phyloP scores from a whole-genome alignment of 2,797 vertebrate genomes.

The Melanotaenia boesemani region DNA sequence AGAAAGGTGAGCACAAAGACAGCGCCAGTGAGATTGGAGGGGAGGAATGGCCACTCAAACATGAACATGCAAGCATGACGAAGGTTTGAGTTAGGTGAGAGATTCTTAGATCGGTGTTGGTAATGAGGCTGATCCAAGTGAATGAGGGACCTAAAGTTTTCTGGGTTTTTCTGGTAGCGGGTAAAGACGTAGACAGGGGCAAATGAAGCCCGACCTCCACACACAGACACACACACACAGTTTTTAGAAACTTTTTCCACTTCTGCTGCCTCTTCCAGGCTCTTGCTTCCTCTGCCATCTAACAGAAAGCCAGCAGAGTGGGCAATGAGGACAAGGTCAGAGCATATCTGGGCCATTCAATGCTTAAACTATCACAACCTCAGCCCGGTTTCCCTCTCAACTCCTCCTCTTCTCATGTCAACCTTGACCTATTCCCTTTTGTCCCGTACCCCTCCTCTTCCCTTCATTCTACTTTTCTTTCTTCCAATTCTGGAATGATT shows the following conservation, averaged over 20 bases:
- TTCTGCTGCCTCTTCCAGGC: constrained; percentile 18
- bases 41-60: constrained; percentile 13
- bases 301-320: constrained; percentile 26
- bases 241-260: constrained; percentile 42
- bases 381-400: constrained; percentile 37
- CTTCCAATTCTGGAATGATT: constrained; percentile 74
- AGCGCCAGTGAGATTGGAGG: constrained; percentile 1
- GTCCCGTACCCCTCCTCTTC: constrained; percentile 20
- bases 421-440: constrained; percentile 70
- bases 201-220: background rate
- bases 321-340: constrained; percentile 59
- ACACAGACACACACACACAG: constrained; percentile 5
- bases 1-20: constrained; percentile 55
- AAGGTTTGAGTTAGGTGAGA: constrained; percentile 39
- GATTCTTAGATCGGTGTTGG: constrained; percentile 14
- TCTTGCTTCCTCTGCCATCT: constrained; percentile 24
- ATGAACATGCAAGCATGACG: constrained; percentile 40
- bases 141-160: constrained; percentile 47
- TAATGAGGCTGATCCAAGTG: constrained; percentile 56
- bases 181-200: constrained; percentile 27
- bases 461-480: constrained; percentile 36
- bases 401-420: constrained; percentile 22
- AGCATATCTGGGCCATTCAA: constrained; percentile 51
- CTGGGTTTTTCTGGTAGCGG: constrained; percentile 41
- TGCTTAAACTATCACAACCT: constrained; percentile 39